phyloP scores from a whole-genome alignment of 2,888 invertebrate species.

The Aleiodes leptofemur region DNA sequence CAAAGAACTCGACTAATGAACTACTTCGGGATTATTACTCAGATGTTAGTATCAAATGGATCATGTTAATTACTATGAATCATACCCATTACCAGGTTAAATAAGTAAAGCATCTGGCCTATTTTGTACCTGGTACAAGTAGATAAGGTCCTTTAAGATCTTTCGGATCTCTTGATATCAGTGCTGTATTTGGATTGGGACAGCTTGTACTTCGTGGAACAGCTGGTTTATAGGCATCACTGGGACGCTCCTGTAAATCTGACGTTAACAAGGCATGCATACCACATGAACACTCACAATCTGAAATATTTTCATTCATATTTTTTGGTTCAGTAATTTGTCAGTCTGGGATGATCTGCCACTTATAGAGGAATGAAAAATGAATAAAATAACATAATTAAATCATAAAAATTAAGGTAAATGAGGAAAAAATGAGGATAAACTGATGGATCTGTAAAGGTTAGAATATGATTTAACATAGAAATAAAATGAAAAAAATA shows the following conservation, averaged over 20 bases:
- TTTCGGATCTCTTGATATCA: slow-evolving; percentile 74
- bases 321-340: slow-evolving; percentile 51
- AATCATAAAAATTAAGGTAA: slow-evolving; percentile 39
- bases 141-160: slow-evolving; percentile 78
- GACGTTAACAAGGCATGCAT: slow-evolving; percentile 74
- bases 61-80: not conserved
- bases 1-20: no score
- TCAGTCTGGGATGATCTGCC: slow-evolving; percentile 38
- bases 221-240: slow-evolving; percentile 60
- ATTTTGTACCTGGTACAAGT: slow-evolving; percentile 78
- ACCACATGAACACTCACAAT: slow-evolving; percentile 74
- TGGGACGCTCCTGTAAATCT: slow-evolving; percentile 74
- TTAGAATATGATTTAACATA: no score
- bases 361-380: slow-evolving; percentile 32
- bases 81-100: slow-evolving; percentile 6
- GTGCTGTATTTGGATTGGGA: slow-evolving; percentile 72
- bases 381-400: slow-evolving; percentile 45
- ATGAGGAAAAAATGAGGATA: slow-evolving; percentile 43
- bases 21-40: no score
- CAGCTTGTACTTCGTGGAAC: slow-evolving; percentile 73
- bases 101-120: slow-evolving; percentile 52
- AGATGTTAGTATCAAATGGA: not conserved
- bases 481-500: no score
- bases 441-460: slow-evolving; percentile 22
- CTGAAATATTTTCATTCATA: slow-evolving; percentile 67